phyloP scores from a whole-genome alignment of 2,113 vertebrate genomes.

The Dicerorhinus sumatrensis region DNA sequence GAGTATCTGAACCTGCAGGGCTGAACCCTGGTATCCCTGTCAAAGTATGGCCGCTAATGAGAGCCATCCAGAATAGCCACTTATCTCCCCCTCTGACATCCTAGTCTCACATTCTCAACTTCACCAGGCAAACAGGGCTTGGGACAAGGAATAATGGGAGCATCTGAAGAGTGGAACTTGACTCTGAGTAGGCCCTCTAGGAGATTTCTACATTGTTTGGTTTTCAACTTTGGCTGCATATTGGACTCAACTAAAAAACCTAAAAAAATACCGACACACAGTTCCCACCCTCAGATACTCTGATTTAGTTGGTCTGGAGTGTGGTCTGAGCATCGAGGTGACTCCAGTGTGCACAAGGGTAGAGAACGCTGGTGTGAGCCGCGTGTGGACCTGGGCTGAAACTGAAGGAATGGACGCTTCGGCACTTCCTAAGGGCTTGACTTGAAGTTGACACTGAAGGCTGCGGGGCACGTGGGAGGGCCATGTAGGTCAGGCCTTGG shows the following conservation, averaged over 20 bases:
- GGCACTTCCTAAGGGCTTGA: not conserved
- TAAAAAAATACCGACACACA: not conserved
- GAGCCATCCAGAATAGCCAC: not conserved
- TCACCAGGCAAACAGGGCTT: not conserved
- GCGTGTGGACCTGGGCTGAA: not conserved
- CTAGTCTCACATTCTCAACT: not conserved
- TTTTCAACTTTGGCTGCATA: not conserved
- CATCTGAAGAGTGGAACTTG: not conserved
- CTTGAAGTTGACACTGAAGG: not conserved
- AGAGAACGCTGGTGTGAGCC: not conserved
- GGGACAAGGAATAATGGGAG: not conserved
- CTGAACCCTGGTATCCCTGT: not conserved
- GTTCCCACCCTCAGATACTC: not conserved
- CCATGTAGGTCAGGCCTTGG: not conserved
- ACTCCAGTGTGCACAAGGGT: not conserved
- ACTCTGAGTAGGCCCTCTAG: not conserved
- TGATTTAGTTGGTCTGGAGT: not conserved
- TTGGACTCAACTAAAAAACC: not conserved
- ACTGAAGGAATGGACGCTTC: accelerated
- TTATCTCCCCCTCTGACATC: accelerated
- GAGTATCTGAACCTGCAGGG: not conserved
- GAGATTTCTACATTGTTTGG: not conserved
- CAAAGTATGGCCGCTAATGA: not conserved
- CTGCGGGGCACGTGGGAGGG: not conserved
- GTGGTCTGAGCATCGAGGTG: not conserved